Evolutionary conservation across 2,113 vertebrate genomes (phyloP).

Genomic region (Bubo scandiacus): DNA sequence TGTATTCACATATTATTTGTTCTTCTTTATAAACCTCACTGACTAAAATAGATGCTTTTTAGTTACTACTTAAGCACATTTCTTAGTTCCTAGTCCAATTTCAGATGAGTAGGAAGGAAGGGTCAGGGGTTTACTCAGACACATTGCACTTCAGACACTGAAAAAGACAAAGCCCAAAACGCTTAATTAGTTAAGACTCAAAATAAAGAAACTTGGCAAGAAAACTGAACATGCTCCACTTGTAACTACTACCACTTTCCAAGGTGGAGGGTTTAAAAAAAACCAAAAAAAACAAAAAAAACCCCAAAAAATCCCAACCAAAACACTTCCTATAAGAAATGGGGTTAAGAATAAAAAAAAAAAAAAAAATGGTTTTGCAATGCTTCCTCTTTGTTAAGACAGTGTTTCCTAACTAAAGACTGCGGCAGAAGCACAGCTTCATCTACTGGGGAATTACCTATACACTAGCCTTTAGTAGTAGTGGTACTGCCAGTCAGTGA

Average conservation of each 20-base stretch:
- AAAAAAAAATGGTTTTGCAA: not conserved
- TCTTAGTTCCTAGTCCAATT: not conserved
- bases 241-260: not conserved
- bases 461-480: rapidly evolving
- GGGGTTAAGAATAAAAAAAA: not conserved
- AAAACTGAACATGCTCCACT: not conserved
- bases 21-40: not conserved
- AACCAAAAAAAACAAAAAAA: not conserved
- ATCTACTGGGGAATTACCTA: not conserved
- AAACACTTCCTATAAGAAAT: not conserved
- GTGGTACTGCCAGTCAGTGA: not conserved
- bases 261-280: not conserved
- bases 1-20: not conserved
- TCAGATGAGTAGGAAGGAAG: not conserved
- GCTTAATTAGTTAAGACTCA: not conserved
- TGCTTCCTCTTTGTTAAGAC: not conserved
- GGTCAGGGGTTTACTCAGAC: not conserved
- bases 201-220: not conserved
- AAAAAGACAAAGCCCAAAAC: not conserved
- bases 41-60: not conserved
- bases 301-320: not conserved
- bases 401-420: not conserved
- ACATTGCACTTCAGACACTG: not conserved
- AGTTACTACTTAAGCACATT: not conserved
- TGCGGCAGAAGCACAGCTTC: not conserved